Conservation (phyloP, 2,888 invertebrate genomes). For the Drymonia ruficornis region DNA sequence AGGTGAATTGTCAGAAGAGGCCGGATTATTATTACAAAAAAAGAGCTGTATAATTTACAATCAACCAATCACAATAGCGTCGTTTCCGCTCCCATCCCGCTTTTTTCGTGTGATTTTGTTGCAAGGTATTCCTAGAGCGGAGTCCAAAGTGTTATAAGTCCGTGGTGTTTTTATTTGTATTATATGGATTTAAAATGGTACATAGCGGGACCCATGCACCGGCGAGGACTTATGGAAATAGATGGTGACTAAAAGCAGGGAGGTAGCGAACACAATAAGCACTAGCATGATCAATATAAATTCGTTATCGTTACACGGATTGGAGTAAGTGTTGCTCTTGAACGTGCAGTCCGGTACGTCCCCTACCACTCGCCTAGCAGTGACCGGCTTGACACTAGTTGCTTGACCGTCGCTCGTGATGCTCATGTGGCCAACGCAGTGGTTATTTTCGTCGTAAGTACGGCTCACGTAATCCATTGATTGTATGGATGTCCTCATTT, state of each 20-base stretch:
- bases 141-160: too few species aligned
- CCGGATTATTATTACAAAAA: too few species aligned
- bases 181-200: conserved; percentile 12
- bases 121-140: too few species aligned
- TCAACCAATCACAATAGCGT: too few species aligned
- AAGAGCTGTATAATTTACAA: too few species aligned
- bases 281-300: conserved; percentile 29
- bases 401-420: not conserved
- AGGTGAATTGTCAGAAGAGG: too few species aligned
- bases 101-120: too few species aligned
- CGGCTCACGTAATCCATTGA: not conserved
- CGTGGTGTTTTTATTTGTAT: too few species aligned
- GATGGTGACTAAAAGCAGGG: conserved; percentile 21
- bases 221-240: conserved; percentile 30
- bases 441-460: not conserved
- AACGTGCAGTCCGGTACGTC: not conserved
- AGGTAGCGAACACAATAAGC: conserved; percentile 32
- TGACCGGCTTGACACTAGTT: not conserved
- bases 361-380: not conserved
- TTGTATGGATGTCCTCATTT: not conserved
- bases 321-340: conserved; percentile 24
- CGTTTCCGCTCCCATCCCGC: too few species aligned
- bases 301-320: conserved; percentile 32
- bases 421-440: not conserved
- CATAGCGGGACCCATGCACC: not conserved